Evolutionary conservation across 2,797 vertebrate genomes (phyloP), one percentile per base, ranked within the genome.

Genomic region (Gallinago solitaria): DNA sequence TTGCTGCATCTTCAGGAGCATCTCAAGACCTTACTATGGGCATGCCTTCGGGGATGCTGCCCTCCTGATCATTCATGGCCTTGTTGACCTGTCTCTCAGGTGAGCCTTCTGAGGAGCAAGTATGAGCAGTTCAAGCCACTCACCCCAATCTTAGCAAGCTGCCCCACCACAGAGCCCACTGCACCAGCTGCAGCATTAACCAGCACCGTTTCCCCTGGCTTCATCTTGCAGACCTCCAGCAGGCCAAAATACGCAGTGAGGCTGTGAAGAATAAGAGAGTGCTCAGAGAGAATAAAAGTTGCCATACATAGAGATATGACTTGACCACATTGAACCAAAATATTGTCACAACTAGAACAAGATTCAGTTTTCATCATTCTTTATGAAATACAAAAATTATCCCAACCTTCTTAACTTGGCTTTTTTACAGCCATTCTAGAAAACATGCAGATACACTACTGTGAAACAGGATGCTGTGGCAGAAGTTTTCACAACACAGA

Each of bases 121-220:
- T 28, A 74, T 6, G 12, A 90, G 39, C 17, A 70, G 28, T 50
- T 70, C 32, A 79, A 69, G 61, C 13, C 53, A 93, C 97, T 95
- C 89, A 98, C 98, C 93, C 98, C 99, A 65, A 99, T 98, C 96
- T 99, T 99, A 20, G 98, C 98, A 0, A 99, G 98, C 97, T 99
- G 99, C 9, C 99, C 99, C 63, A 98, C 99, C 17, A 98, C 92
- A 2, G 98, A 98, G 60, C 99, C 99, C 95, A 99, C 99, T 1
- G 99, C 99, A 1, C 99, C 99, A 4, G 99, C 98, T 6, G 99
- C 99, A 25, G 98, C 98, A 32, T 98, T 99, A 74, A 99, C 98
- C 91, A 99, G 93, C 80, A 99, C 96, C 0, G 98, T 99, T 63
- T 99, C 99, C 25, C 99, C 99, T 21, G 98, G 65, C 97, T 99